These are phyloP conservation scores for Agriotes lineatus DNA, from an alignment of 2,888 invertebrate species.

Conservation along the genomic window DNA sequence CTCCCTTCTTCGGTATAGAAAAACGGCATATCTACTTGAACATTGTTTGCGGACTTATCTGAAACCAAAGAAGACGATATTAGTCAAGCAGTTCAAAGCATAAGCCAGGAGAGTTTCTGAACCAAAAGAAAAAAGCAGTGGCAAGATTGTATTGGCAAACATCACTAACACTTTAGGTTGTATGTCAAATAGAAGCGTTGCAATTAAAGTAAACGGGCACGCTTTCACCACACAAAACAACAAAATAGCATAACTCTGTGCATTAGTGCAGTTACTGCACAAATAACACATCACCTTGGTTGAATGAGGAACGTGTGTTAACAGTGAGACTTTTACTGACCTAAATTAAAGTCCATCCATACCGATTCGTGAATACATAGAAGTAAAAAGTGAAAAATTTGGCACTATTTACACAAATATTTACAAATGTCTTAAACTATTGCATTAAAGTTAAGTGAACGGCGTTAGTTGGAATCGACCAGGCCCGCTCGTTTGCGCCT, in stretches of 20 bases:
- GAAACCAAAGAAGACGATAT: conserved; percentile 57
- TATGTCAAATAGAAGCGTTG: background rate
- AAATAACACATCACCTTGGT: conserved; percentile 24
- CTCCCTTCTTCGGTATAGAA: conserved; percentile 90
- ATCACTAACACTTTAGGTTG: background rate
- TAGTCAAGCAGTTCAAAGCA: background rate
- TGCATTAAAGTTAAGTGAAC: background rate
- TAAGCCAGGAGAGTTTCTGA: background rate
- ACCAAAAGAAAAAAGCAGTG: conserved; percentile 18
- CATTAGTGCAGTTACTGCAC: conserved; percentile 31
- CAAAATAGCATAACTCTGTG: conserved; percentile 24
- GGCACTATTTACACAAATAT: conserved; percentile 61
- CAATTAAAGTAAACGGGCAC: conserved; percentile 20
- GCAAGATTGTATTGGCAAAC: background rate
- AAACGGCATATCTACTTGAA: conserved; percentile 80
- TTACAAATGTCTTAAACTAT: conserved; percentile 39
- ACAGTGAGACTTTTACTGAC: conserved; percentile 55
- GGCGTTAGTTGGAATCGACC: conserved; percentile 23
- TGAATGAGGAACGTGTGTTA: conserved; percentile 18
- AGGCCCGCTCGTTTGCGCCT: conserved; percentile 68
- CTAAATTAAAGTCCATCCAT: conserved; percentile 58
- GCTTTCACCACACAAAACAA: conserved; percentile 28
- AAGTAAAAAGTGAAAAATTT: conserved; percentile 59
- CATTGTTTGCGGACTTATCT: conserved; percentile 64
- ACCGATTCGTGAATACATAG: conserved; percentile 54